Evolutionary conservation across 1,140 invertebrate species (phyloP).

Genomic region (Pseudomyrmex flavicornis): DNA sequence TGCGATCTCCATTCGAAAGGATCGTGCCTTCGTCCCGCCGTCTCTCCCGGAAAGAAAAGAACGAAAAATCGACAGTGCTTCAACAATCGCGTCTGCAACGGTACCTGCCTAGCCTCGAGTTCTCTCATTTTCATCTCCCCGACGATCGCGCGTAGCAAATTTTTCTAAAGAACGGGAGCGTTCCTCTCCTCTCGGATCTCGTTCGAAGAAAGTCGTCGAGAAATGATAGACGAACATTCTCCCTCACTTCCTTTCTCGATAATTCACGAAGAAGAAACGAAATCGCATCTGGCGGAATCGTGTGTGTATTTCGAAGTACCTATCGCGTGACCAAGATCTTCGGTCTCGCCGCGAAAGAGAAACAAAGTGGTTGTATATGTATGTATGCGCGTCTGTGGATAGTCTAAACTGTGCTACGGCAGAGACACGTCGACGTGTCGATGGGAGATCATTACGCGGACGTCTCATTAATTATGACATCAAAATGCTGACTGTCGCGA

Average conservation of each 20-base stretch:
- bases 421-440: conserved; percentile 64
- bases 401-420: conserved; percentile 48
- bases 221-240: conserved; percentile 35
- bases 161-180: neutral
- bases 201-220: conserved; percentile 15
- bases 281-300: conserved; percentile 30
- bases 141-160: conserved; percentile 46
- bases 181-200: neutral
- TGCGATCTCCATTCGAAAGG: neutral
- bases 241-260: neutral
- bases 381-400: conserved; percentile 14
- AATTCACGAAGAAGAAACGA: neutral
- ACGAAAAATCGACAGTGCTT: conserved; percentile 60
- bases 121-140: conserved; percentile 34
- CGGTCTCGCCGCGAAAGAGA: conserved; percentile 14
- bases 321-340: neutral
- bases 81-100: conserved; percentile 69
- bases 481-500: conserved; percentile 61
- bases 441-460: conserved; percentile 61
- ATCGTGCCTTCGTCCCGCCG: conserved; percentile 51
- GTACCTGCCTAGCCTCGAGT: conserved; percentile 64
- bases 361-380: neutral
- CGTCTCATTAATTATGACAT: conserved; percentile 66
- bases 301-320: neutral
- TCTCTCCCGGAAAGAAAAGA: conserved; percentile 44